Conservation (phyloP, 2,113 vertebrate genomes). For the Acanthisitta chloris region DNA sequence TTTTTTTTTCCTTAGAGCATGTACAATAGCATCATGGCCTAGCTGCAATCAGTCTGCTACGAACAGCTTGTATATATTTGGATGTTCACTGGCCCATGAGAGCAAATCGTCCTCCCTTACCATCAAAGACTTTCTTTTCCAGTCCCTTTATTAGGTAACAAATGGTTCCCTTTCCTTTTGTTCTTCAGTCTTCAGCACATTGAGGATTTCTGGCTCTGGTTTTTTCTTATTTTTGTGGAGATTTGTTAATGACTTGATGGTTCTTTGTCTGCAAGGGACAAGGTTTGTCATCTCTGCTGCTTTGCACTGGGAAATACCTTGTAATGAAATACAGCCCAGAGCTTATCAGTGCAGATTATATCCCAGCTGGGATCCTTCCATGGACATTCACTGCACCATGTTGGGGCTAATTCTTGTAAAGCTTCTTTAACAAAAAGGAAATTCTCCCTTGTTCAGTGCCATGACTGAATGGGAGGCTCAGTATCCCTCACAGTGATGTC, state of each 20-base stretch:
- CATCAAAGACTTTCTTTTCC: conserved; percentile 50
- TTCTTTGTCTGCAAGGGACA: background rate
- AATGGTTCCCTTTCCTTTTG: conserved; percentile 20
- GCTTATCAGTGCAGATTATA: background rate
- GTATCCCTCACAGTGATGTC: fast-evolving
- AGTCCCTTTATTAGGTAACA: conserved; percentile 50
- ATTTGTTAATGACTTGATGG: background rate
- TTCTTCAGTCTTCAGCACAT: background rate
- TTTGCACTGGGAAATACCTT: background rate
- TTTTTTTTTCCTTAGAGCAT: background rate
- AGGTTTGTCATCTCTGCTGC: background rate
- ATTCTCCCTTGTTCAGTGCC: background rate
- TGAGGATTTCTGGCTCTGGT: background rate
- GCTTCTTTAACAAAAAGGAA: background rate
- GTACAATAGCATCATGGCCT: conserved; percentile 37
- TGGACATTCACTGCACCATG: fast-evolving
- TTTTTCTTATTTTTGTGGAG: background rate
- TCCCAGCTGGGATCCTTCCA: background rate
- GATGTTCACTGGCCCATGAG: conserved; percentile 70
- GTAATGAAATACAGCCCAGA: background rate
- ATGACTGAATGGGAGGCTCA: fast-evolving
- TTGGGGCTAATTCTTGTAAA: background rate
- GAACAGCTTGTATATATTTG: conserved; percentile 66
- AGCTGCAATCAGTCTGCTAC: conserved; percentile 38
- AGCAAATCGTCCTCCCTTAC: conserved; percentile 62